phyloP scores from a whole-genome alignment of 2,888 invertebrate species.

The Serrognathus titanus region DNA sequence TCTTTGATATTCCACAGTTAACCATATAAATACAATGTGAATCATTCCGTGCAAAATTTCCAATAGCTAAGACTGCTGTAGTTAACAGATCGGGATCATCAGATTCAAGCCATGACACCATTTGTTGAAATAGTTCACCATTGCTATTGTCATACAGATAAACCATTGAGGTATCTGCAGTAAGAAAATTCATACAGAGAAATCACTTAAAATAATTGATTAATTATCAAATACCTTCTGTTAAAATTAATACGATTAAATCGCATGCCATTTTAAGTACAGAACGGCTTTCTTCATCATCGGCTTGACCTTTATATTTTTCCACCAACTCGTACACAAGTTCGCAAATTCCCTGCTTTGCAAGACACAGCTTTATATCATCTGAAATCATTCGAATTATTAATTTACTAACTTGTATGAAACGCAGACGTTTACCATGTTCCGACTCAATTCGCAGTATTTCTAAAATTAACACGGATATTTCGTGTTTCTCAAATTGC shows the following conservation, averaged over 20 bases:
- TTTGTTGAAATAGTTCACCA: conserved; percentile 68
- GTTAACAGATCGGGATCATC: conserved; percentile 71
- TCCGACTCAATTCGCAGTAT: conserved; percentile 73
- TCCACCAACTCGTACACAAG: conserved; percentile 71
- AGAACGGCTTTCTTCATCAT: conserved; percentile 64
- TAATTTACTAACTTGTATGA: not conserved
- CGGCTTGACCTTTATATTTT: conserved; percentile 60
- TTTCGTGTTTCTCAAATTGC: conserved; percentile 65
- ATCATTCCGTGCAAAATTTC: conserved; percentile 87
- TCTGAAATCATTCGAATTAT: conserved; percentile 53
- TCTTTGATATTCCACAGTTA: conserved; percentile 70
- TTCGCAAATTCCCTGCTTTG: conserved; percentile 73
- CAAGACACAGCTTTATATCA: conserved; percentile 71
- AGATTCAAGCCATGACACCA: conserved; percentile 75
- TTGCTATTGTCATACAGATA: conserved; percentile 71
- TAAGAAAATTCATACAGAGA: too few relatives aligned
- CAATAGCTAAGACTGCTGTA: conserved; percentile 81
- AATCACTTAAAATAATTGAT: too few relatives aligned
- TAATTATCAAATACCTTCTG: conserved; percentile 63
- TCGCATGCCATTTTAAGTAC: conserved; percentile 83
- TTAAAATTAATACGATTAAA: conserved; percentile 77
- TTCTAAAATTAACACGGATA: conserved; percentile 74
- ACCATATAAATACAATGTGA: conserved; percentile 82
- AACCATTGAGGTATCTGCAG: conserved; percentile 83
- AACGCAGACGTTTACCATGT: conserved; percentile 56